Evolutionary conservation across 2,797 vertebrate genomes (phyloP).

Genomic region (Okamejei kenojei): DNA sequence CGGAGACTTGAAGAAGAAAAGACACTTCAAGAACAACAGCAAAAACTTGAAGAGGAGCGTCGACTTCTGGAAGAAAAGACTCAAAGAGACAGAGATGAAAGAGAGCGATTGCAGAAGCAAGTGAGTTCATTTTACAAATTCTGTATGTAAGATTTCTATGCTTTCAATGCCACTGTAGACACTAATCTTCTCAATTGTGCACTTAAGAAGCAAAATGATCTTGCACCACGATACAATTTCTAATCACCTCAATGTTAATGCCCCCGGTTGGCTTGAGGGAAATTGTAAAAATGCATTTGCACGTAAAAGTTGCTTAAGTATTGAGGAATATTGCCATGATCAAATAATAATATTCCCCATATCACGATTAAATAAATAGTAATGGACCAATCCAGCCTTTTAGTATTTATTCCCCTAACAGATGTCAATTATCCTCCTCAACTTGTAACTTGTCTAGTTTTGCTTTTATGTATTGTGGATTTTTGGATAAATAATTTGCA

Average conservation of each 20-base stretch:
- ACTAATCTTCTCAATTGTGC: not conserved
- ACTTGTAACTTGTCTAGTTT: not conserved
- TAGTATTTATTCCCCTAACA: not conserved
- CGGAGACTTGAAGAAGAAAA: slow-evolving; percentile 64
- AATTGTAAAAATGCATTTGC: not conserved
- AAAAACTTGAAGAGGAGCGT: slow-evolving; percentile 62
- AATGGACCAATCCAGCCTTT: not conserved
- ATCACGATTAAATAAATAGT: not conserved
- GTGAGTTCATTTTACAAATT: slow-evolving; percentile 49
- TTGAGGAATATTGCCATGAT: too few relatives aligned
- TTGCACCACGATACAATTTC: not conserved
- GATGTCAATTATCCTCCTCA: not conserved
- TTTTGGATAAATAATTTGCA: too few relatives aligned
- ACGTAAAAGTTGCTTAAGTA: too few relatives aligned
- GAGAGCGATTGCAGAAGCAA: slow-evolving; percentile 73
- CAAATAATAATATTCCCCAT: too few relatives aligned
- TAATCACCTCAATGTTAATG: not conserved
- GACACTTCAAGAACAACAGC: slow-evolving; percentile 62
- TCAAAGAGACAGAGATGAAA: slow-evolving; percentile 69
- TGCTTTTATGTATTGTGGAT: not conserved
- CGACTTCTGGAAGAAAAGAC: slow-evolving; percentile 60
- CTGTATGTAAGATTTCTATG: not conserved
- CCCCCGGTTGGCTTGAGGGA: not conserved
- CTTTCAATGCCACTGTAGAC: not conserved
- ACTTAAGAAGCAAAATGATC: not conserved